Conservation (phyloP, 2,888 invertebrate genomes). For the Litoditis marina region DNA sequence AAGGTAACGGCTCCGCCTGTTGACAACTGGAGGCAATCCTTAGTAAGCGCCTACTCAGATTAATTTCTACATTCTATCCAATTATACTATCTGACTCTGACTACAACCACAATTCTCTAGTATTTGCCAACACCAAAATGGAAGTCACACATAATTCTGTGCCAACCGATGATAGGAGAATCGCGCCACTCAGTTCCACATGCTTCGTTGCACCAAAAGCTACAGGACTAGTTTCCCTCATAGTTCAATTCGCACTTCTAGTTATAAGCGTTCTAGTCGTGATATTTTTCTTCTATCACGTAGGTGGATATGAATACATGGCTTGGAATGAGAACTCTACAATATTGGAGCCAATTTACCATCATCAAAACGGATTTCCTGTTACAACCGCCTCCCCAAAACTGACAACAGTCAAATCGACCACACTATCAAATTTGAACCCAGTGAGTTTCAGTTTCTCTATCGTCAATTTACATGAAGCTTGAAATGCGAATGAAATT, state of each 20-base stretch:
- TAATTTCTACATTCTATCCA: too few relatives aligned
- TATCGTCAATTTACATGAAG: too few relatives aligned
- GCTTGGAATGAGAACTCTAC: conserved; percentile 45
- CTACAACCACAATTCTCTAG: conserved; percentile 8
- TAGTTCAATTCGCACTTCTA: conserved; percentile 37
- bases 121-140: conserved; percentile 4
- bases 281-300: conserved; percentile 46
- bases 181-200: conserved; percentile 18
- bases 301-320: conserved; percentile 48
- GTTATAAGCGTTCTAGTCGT: conserved; percentile 29
- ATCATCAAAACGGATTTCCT: conserved; percentile 14
- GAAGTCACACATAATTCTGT: conserved; percentile 3
- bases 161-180: not conserved
- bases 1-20: too few relatives aligned
- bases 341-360: conserved; percentile 37
- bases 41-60: too few relatives aligned
- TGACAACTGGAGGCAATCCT: too few relatives aligned
- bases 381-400: too few relatives aligned
- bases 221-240: conserved; percentile 36
- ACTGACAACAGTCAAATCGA: too few relatives aligned
- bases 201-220: conserved; percentile 34
- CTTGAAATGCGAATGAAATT: too few relatives aligned
- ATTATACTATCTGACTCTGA: too few relatives aligned
- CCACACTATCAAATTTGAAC: too few relatives aligned
- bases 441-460: too few relatives aligned